Evolutionary conservation across 2,113 vertebrate species (phyloP), one percentile per base, ranked within the genome.

Genomic region (Fukomys damarensis): DNA sequence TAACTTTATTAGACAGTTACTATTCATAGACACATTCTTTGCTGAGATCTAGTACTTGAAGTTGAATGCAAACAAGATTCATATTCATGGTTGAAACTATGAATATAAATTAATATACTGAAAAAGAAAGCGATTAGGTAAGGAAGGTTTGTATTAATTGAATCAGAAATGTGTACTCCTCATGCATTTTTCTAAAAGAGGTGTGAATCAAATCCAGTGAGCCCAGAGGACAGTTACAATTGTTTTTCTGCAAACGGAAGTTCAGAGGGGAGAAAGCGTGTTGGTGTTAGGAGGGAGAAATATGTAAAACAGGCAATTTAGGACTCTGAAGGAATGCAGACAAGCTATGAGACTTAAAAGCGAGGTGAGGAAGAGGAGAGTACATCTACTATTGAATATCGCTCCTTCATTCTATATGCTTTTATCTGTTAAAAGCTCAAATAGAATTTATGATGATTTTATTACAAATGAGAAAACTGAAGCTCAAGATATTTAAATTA

Each of bases 51-150:
- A 46, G 38, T 94, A 41, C 65, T 87, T 91, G 46, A 86, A 91
- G n/a, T 89, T 93, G 65, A 94, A 82, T 83, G 32, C n/a, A 66
- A 86, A 49, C 61, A 95, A 89, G 49, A 86, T 58, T 32, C 41
- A 89, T 91, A 86, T 97, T 82, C 80, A 38, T 94, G 86, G 12
- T 49, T 89, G 74, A 41, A 66, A 2, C 7, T 92, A 16, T 88
- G 83, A 93, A 79, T 63, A 63, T 59, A 91, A 91, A 93, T 85
- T 82, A 93, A 88, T 68, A 72, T 38, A 91, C 19, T 54, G 28
- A 85, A 70, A 97, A 17, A 90, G 94, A 92, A 92, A 88, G 28
- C 61, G 93, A 66, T 86, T 96, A 96, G 28, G 6, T 84, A 83
- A 86, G 24, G 19, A 81, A 77, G 24, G 11, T 74, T 84, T 92